phyloP scores from a whole-genome alignment of 2,113 vertebrate genomes.

The Macquaria australasica region DNA sequence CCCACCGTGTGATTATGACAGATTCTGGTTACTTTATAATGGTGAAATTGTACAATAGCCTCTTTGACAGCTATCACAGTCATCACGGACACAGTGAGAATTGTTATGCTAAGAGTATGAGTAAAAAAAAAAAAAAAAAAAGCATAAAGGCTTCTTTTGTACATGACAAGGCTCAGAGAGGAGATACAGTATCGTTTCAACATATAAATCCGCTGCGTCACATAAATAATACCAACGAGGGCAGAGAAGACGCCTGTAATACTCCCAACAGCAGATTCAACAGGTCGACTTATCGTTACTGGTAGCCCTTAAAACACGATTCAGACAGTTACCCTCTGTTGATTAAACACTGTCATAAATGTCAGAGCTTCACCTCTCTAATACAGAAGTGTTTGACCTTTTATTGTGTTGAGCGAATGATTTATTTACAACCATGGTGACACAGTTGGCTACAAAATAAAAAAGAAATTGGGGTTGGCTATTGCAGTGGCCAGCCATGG shows the following conservation, averaged over 20 bases:
- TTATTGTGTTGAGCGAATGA: slow-evolving; percentile 28
- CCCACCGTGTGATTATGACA: slow-evolving; percentile 47
- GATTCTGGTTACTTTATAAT: slow-evolving; percentile 41
- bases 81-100: slow-evolving; percentile 82
- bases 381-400: slow-evolving; percentile 18
- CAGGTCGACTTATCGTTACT: slow-evolving; percentile 52
- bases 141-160: slow-evolving; percentile 50
- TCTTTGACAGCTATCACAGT: slow-evolving; percentile 78
- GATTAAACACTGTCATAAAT: slow-evolving; percentile 45
- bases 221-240: slow-evolving; percentile 58
- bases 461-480: slow-evolving; percentile 56
- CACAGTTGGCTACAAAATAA: slow-evolving; percentile 68
- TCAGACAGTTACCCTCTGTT: slow-evolving; percentile 58
- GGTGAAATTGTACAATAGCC: slow-evolving; percentile 62
- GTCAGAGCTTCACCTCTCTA: slow-evolving; percentile 51
- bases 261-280: slow-evolving; percentile 42
- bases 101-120: slow-evolving; percentile 66
- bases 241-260: slow-evolving; percentile 50
- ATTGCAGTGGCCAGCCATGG: slow-evolving; percentile 63
- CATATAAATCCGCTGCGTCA: slow-evolving; percentile 40
- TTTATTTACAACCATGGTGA: slow-evolving; percentile 75
- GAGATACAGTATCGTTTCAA: slow-evolving; percentile 45
- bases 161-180: slow-evolving; percentile 69
- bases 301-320: slow-evolving; percentile 81
- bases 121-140: slow-evolving; percentile 27